Percentiles rank a stretch among this genome's conserved stretches.
These are phyloP conservation scores for Mythimna ferrago DNA, from an alignment of 2,888 invertebrate genomes.

Conservation along the genomic window DNA sequence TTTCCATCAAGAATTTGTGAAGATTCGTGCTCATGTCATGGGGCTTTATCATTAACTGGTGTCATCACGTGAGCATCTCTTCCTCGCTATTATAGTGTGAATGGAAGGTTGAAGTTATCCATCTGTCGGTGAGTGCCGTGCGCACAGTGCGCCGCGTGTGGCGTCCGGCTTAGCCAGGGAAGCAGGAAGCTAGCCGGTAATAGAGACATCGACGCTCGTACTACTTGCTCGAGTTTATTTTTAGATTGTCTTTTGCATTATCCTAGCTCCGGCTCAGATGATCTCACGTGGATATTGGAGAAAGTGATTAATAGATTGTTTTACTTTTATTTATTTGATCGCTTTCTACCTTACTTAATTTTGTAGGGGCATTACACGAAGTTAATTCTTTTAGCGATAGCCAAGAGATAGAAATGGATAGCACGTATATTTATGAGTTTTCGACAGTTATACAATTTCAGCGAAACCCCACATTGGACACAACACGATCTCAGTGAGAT, in stretches of 20 bases:
- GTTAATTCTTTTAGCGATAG: no score
- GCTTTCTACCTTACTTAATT: background rate
- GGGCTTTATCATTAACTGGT: no score
- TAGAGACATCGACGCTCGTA: background rate
- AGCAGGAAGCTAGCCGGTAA: conserved; percentile 13
- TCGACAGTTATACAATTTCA: background rate
- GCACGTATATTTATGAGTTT: background rate
- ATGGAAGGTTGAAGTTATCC: background rate
- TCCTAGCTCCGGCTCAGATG: background rate
- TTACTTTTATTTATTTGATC: background rate
- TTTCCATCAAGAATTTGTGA: no score
- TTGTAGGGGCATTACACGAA: background rate
- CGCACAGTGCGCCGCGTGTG: conserved; percentile 2
- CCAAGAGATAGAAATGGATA: background rate
- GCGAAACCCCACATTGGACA: background rate
- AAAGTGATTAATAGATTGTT: conserved; percentile 3
- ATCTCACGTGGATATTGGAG: background rate
- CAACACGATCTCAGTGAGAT: background rate
- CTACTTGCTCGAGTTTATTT: background rate
- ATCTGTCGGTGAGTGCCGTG: conserved; percentile 11
- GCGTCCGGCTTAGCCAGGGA: conserved; percentile 22
- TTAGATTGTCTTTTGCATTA: conserved; percentile 7
- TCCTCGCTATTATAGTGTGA: no score
- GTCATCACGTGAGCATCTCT: no score
- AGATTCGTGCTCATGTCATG: no score